Percentiles rank a stretch among this genome's conserved stretches.
Conservation (phyloP, 2,797 vertebrate genomes). For the Crypturellus tataupa region DNA sequence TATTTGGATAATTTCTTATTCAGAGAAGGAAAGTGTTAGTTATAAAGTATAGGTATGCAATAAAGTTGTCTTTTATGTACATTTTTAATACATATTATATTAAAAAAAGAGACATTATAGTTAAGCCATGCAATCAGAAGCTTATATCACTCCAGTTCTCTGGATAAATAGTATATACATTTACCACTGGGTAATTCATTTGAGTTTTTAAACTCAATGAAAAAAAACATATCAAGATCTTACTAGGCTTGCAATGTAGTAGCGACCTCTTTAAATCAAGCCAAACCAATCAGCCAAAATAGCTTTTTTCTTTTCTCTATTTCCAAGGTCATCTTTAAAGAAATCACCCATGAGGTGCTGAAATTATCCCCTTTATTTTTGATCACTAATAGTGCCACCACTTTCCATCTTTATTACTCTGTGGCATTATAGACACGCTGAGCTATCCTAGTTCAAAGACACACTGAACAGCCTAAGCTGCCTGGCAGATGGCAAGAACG, state of each 20-base stretch:
- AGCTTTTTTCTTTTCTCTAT: background rate
- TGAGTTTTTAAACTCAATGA: background rate
- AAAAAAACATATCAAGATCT: background rate
- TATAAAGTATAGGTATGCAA: rapidly evolving
- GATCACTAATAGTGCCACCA: background rate
- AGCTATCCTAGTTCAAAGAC: background rate
- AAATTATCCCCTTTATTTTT: background rate
- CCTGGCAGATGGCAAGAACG: background rate
- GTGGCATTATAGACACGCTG: background rate
- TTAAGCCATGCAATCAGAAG: background rate
- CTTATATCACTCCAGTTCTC: background rate
- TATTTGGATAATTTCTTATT: background rate
- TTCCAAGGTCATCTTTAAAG: background rate
- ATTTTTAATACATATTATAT: background rate
- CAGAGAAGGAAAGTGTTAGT: background rate
- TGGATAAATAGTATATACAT: background rate
- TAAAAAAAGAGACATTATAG: background rate
- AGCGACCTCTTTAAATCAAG: background rate
- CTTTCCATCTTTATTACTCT: background rate
- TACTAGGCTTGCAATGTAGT: background rate
- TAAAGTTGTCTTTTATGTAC: background rate
- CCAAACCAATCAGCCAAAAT: rapidly evolving
- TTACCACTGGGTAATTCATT: background rate
- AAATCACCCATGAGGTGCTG: background rate
- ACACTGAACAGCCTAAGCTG: background rate